A percentile compares a stretch with the other conserved stretches of the same genome.
Conservation (phyloP, 53 echinoderm and acorn worm species). For the Zoroaster sp. region DNA sequence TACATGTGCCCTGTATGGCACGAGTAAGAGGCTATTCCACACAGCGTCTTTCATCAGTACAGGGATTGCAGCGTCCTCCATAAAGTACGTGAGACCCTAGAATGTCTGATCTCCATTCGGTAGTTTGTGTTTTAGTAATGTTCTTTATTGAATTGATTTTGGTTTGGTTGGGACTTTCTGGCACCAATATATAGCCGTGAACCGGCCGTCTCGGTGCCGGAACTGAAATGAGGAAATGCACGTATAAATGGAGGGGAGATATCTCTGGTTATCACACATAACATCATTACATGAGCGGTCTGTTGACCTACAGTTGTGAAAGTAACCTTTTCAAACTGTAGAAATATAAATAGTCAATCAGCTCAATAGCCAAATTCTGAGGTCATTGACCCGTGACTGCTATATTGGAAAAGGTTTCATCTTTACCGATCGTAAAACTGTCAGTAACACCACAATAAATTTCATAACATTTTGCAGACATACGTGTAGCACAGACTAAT, state of each 20-base stretch:
- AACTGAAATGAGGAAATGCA: not conserved
- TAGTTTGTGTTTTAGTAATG: not conserved
- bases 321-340: too few species aligned
- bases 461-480: too few species aligned
- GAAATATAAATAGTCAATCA: too few species aligned
- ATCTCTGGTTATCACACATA: not conserved
- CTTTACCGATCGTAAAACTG: too few species aligned
- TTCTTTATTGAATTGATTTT: not conserved
- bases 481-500: too few species aligned
- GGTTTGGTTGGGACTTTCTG: not conserved
- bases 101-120: not conserved
- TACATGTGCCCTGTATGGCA: too few species aligned
- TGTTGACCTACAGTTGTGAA: too few species aligned
- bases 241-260: not conserved
- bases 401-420: too few species aligned
- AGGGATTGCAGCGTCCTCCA: not conserved
- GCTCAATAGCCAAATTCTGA: too few species aligned
- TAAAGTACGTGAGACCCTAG: conserved; percentile 16
- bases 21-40: too few species aligned
- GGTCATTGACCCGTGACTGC: too few species aligned
- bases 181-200: not conserved
- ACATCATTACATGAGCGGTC: not conserved
- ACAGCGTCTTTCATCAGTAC: conserved; percentile 15
- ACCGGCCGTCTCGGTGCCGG: not conserved
- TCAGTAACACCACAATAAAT: too few species aligned